Evolutionary conservation across 2,888 invertebrate genomes (phyloP), one percentile per base, ranked within the genome.

Genomic region (Adelognathus sp.): DNA sequence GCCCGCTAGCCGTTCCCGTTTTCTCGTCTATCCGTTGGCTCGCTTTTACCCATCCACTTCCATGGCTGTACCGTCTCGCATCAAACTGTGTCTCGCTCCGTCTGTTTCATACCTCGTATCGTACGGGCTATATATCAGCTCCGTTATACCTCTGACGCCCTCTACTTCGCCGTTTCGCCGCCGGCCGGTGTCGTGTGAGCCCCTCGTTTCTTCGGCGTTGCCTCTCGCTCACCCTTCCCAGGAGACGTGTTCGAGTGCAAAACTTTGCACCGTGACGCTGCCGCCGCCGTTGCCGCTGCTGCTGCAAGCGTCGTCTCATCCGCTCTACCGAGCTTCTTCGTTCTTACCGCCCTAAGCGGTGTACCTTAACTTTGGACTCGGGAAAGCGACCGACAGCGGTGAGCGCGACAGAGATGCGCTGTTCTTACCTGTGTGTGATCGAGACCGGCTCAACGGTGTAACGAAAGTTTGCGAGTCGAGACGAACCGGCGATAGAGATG

Each of bases 211-310:
- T 78, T 69, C 64, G 33, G 50, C 61, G 36, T 36, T 39, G 66
- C 31, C 64, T 27, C 52, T 39, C 58, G n/a, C 18, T n/a, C n/a
- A n/a, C n/a, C n/a, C 44, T 63, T 69, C 70, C 58, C 63, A 18
- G 6, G 73, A 69, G 78, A 74, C 78, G 64, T 74, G 78, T 73
- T 73, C 64, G 78, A 78, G 78, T 69, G 78, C 69, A 70, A 74
- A 78, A 74, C 70, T 74, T 74, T 73, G 69, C 78, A 74, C 52
- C 74, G 69, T 60, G 52, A 39, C 60, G 52, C 60, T 69, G 60
- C 67, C 39, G 52, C 39, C 21, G 41, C 50, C 14, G 27, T 6
- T 54, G 56, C 70, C 21, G 41, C 50, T 24, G 27, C n/a, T 54
- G 56, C 70, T 60, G 60, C 60, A 60, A 60, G 24, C 60, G 16